These are phyloP conservation scores for Mobula hypostoma DNA, from an alignment of 2,113 vertebrate species.

Conservation along the genomic window DNA sequence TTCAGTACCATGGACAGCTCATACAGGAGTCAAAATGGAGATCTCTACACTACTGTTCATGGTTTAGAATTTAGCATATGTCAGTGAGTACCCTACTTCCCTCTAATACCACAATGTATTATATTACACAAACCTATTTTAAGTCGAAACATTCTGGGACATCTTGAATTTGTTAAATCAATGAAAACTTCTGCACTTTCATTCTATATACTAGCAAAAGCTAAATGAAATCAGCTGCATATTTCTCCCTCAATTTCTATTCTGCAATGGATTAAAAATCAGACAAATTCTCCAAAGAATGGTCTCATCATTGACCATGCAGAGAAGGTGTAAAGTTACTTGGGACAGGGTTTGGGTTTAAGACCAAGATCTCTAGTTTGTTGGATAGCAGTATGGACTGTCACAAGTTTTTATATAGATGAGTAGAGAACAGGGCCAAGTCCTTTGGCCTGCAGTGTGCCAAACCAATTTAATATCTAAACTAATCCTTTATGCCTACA, in stretches of 20 bases:
- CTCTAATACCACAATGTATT: not conserved
- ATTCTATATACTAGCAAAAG: no score
- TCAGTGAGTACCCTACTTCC: not conserved
- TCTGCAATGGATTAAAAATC: not conserved
- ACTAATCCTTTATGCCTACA: no score
- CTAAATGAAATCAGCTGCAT: no score
- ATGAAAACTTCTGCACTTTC: not conserved
- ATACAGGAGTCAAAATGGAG: not conserved
- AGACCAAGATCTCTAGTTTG: no score
- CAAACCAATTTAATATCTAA: no score
- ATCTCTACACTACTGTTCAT: not conserved
- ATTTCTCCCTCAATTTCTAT: not conserved
- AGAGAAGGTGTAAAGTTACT: not conserved
- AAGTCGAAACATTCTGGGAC: not conserved
- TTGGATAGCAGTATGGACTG: no score
- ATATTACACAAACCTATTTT: not conserved
- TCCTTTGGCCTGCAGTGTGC: no score
- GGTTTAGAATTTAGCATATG: not conserved
- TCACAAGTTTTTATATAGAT: no score
- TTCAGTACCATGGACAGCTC: constrained; percentile 31
- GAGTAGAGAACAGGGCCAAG: no score
- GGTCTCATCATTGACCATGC: not conserved
- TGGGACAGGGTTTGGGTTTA: no score
- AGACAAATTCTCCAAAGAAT: not conserved
- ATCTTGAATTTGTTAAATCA: not conserved